Evolutionary conservation across 2,797 vertebrate genomes (phyloP).

Genomic region (Macrochelys suwanniensis): DNA sequence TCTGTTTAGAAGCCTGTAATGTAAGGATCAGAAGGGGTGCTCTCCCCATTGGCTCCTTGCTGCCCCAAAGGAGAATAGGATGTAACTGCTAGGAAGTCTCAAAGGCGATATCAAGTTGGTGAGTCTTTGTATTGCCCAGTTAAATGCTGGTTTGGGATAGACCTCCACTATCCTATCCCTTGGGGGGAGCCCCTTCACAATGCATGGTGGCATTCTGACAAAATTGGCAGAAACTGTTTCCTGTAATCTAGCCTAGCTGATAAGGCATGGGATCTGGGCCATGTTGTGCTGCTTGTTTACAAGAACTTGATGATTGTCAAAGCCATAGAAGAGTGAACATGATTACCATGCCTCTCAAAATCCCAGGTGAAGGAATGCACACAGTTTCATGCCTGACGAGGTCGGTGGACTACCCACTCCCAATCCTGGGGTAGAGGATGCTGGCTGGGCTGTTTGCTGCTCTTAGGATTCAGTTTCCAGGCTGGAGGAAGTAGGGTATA

Average conservation of each 20-base stretch:
- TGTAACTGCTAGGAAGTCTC: neutral
- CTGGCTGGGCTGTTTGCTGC: slow-evolving; percentile 46
- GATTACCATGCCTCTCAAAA: neutral
- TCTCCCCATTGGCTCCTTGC: neutral
- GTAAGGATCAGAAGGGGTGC: neutral
- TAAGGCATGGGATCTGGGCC: too few relatives aligned
- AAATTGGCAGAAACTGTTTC: neutral
- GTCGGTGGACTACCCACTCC: neutral
- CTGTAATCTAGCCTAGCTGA: neutral
- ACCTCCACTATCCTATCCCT: fast-evolving
- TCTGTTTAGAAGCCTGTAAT: neutral
- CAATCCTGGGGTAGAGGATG: neutral
- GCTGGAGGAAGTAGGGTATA: too few relatives aligned
- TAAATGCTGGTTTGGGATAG: too few relatives aligned
- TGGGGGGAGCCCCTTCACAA: neutral
- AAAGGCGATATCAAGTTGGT: too few relatives aligned
- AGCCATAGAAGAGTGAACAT: neutral
- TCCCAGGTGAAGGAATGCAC: neutral
- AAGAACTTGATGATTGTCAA: neutral
- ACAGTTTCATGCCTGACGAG: neutral
- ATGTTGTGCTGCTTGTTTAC: too few relatives aligned
- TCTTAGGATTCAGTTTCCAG: neutral
- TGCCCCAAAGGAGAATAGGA: neutral
- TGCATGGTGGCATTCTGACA: neutral
- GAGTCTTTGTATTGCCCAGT: too few relatives aligned